A percentile compares a stretch with the other conserved stretches of the same genome.
Conservation (phyloP, 1,140 invertebrate genomes). For the Epicauta chinensis region DNA sequence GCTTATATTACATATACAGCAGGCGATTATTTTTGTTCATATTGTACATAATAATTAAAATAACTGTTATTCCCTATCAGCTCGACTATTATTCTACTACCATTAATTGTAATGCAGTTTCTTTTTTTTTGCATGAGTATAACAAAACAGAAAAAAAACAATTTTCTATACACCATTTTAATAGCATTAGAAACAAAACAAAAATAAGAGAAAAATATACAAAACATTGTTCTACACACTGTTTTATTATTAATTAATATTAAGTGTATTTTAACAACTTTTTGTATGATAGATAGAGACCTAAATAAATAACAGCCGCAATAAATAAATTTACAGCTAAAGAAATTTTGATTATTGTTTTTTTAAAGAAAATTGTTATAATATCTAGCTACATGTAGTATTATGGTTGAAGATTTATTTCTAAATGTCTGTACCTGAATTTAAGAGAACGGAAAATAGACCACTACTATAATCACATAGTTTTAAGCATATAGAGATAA, state of each 20-base stretch:
- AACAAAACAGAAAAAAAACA: slow-evolving; percentile 6
- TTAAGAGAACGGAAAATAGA: neutral
- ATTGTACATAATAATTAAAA: neutral
- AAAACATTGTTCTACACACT: neutral
- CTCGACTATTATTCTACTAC: slow-evolving; percentile 2
- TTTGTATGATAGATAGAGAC: neutral
- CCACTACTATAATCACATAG: slow-evolving; percentile 10
- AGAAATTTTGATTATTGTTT: slow-evolving; percentile 9
- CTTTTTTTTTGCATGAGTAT: neutral
- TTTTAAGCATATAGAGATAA: slow-evolving; percentile 13
- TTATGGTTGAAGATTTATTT: neutral
- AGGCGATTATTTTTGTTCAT: slow-evolving; percentile 9
- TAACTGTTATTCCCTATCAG: no score
- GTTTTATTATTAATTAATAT: no score
- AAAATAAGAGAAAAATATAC: neutral
- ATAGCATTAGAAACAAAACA: neutral
- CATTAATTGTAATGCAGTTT: slow-evolving; percentile 9
- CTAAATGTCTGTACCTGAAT: slow-evolving; percentile 11
- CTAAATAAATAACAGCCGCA: slow-evolving; percentile 11
- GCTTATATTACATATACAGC: slow-evolving; percentile 14
- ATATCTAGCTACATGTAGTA: slow-evolving; percentile 9
- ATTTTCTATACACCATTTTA: slow-evolving; percentile 4
- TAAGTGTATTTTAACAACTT: no score
- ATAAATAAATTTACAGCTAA: slow-evolving; percentile 6
- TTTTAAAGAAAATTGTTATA: slow-evolving; percentile 9